Evolutionary conservation across 2,113 vertebrate genomes (phyloP), one percentile per base, ranked within the genome.

Genomic region (Onychorhynchus coronatus): DNA sequence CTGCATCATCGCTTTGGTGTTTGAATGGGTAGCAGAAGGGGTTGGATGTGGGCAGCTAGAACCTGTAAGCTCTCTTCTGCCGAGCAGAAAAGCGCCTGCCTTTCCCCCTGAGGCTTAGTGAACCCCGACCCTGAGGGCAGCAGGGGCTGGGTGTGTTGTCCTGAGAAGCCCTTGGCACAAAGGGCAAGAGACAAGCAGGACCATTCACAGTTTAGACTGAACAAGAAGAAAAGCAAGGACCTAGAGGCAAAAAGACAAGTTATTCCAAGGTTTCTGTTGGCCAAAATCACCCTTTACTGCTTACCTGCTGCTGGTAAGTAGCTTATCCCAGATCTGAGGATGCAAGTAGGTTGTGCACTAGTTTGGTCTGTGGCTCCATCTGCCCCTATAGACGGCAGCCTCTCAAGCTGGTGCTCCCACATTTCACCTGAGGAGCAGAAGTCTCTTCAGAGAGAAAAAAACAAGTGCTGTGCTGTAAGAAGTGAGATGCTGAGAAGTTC

Each of bases 191-290:
- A 9, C 2, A 7, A 25, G 46, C 18, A 59, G 7, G n/a, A n/a
- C 52, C 5, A 2, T 9, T 14, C 33, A 3, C 0, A 0, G 20
- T 72, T 88, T 33, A 39, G 62, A 14, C 27, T 13, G 52, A 47
- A 53, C 30, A 27, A 83, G 72, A 88, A 37, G 46, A 41, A 68
- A 84, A 91, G 27, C 50, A 23, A n/a, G 21, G 81, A 70, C 23
- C 8, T 70, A 14, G 39, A 70, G 37, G 68, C 21, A n/a, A 37
- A 62, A 89, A 59, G 35, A 23, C 46, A 42, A 39, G 27, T 58
- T 53, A 10, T 2, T 5, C 30, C 33, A 33, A 76, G 63, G 62
- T 50, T 66, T 90, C 49, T 46, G 22, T 24, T 76, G 31, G 44
- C 67, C 52, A 35, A 5, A 67, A 67, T 52, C 41, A 20, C 30